Base-by-base conservation (phyloP, 1,140 invertebrate genomes). In the Callitettix versicolor region DNA sequence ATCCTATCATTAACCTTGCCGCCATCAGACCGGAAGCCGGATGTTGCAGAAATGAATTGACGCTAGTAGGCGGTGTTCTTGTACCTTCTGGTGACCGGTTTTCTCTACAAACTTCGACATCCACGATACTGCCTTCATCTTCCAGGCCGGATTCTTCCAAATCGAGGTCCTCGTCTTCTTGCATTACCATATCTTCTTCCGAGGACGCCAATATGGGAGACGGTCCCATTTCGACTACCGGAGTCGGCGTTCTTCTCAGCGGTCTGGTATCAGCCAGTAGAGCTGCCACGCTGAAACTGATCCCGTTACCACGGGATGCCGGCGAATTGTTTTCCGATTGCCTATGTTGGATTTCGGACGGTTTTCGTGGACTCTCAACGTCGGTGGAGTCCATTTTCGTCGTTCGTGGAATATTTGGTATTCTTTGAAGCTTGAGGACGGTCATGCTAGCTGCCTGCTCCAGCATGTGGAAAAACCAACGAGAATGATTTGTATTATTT, bases 221-320 rank as follows among this genome's bases (percentile, higher is more conserved):
- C 12, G 43, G 43, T 12, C 49, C 55, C 22, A 41, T 48, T 17
- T 58, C 55, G 5, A 54, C 55, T 20, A 38, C 54, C 49, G 46
- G 58, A 49, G 47, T 61, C 48, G 51, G 59, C 26, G 21, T 56
- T 56, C 54, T 55, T 46, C 50, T 58, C 48, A 7, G 21, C 47
- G 46, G 59, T 54, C 61, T 38, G 22, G 69, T 72, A 58, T 75
- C 69, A 1, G 71, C 72, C 2, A 76, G 47, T 2, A 76, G 63
- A 0, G 73, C 68, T 0, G 71, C 74, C n/a, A 76, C 73, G 46
- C 71, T 73, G 62, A 76, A 76, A 52, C 72, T 76, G 30, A 76
- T 63, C 38, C 64, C 62, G 14, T 71, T 58, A 40, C 48, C 54
- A 5, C 55, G 43, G 3, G 22, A 70, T 47, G 58, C 54, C 33